These are phyloP conservation scores for Lophius piscatorius DNA, from an alignment of 2,113 vertebrate genomes.

Conservation along the genomic window DNA sequence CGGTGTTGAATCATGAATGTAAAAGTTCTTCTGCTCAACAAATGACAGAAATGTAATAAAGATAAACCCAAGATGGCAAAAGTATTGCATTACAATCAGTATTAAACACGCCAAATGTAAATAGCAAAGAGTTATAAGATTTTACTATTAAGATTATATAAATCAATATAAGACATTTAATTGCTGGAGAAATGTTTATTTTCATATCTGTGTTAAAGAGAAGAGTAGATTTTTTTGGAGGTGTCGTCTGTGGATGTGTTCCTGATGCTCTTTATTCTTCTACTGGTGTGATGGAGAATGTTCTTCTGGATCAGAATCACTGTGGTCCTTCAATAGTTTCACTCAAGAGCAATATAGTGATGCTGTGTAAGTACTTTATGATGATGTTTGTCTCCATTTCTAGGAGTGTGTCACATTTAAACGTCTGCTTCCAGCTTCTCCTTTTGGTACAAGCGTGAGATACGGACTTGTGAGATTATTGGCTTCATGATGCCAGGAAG, in stretches of 20 bases:
- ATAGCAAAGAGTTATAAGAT: conserved; percentile 71
- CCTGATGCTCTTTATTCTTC: conserved; percentile 71
- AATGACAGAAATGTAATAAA: conserved; percentile 65
- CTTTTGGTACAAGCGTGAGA: conserved; percentile 57
- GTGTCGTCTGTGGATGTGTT: conserved; percentile 61
- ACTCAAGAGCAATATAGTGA: conserved; percentile 76
- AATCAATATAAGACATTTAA: conserved; percentile 59
- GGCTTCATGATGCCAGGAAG: conserved; percentile 47
- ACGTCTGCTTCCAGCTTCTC: conserved; percentile 47
- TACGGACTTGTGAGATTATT: conserved; percentile 58
- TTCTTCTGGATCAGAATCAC: conserved; percentile 73
- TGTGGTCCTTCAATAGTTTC: conserved; percentile 74
- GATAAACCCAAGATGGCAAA: conserved; percentile 46
- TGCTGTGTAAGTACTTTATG: conserved; percentile 40
- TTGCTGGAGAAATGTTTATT: conserved; percentile 76
- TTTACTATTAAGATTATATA: conserved; percentile 68
- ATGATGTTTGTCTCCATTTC: conserved; percentile 44
- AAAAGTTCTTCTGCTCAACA: conserved; percentile 71
- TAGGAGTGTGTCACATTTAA: conserved; percentile 45
- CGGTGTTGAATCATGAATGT: conserved; percentile 77
- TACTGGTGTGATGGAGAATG: conserved; percentile 76
- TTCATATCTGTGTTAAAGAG: conserved; percentile 74
- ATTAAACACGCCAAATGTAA: conserved; percentile 77
- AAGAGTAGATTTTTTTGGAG: conserved; percentile 64
- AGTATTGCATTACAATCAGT: conserved; percentile 79